Evolutionary conservation across 1,140 invertebrate genomes (phyloP), one percentile per base, ranked within the genome.

Genomic region (Tetramorium parvispinum): DNA sequence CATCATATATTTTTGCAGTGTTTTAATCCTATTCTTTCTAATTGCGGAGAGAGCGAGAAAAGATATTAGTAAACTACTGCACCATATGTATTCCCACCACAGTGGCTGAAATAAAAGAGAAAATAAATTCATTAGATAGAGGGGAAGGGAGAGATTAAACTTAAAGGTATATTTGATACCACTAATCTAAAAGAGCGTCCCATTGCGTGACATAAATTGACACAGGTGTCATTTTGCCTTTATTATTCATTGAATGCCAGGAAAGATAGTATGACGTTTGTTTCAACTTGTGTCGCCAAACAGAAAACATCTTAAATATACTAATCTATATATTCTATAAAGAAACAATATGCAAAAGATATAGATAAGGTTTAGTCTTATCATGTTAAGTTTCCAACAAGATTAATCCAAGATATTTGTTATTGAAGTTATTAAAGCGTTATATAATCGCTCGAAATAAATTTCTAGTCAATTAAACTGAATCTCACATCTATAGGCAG

Each of bases 31-130:
- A 95, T 99, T 99, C 88, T 96, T 97, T 89, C 97, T 97, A 87
- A 98, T 97, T 24, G 98, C 98, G 53, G 97, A 97, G 37, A 99
- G 95, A n/a, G 97, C 98, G 40, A 99, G 93, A 93, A 99, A 97
- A 59, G 98, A 98, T 55, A 98, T 96, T n/a, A 98, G 94, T 75
- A 99, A 95, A 89, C 98, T 99, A 4, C 97, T 95, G 88, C 98
- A 97, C 99, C 99, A 99, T 88, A 98, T 96, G 93, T 98, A 99
- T 95, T 99, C 98, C 98, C 99, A 99, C 95, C 97, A 96, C 43
- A 98, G 93, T 40, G 98, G 98, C 97, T 98, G 89, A 49, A 79
- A 86, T 49, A 51, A 27, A 85, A 78, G 37, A 40, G 13, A 63
- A 43, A 65, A 61, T 75, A 37, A 61, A 77, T 21, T 6, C 21